Percentiles rank a stretch among this genome's conserved stretches.
Evolutionary conservation across 2,113 vertebrate genomes (phyloP).

Genomic region (Oxygymnocypris stewartii): DNA sequence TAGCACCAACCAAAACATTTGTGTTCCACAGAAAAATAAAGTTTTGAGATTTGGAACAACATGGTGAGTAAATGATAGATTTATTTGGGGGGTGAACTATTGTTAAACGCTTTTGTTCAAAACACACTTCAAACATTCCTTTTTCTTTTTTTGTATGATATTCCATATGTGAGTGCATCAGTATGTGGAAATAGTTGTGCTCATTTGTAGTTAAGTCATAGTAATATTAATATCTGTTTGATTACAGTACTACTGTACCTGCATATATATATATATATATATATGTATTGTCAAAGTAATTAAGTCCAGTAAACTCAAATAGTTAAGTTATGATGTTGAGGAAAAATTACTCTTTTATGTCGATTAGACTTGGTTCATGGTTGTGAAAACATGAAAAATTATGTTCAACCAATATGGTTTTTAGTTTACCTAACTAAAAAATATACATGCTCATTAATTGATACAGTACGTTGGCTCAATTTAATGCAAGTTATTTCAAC

Average conservation of each 20-base stretch:
- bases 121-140: constrained; percentile 68
- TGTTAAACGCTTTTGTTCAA: constrained; percentile 25
- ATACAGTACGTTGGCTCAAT: too few relatives aligned
- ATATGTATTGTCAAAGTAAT: too few relatives aligned
- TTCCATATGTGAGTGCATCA: constrained; percentile 57
- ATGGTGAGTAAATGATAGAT: neutral
- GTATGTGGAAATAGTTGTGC: constrained; percentile 55
- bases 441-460: too few relatives aligned
- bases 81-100: neutral
- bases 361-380: too few relatives aligned
- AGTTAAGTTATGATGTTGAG: too few relatives aligned
- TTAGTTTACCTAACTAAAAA: too few relatives aligned
- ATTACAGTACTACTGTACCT: neutral
- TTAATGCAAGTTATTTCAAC: too few relatives aligned
- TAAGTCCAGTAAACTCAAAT: too few relatives aligned
- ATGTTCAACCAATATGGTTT: too few relatives aligned
- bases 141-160: constrained; percentile 57
- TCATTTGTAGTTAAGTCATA: constrained; percentile 47
- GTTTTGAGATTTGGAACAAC: neutral
- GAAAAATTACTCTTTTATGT: too few relatives aligned
- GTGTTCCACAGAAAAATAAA: neutral
- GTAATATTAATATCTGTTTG: neutral
- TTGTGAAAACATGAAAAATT: too few relatives aligned
- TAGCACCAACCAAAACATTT: neutral
- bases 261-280: too few relatives aligned